Percentiles rank a stretch among this genome's conserved stretches.
phyloP scores from a whole-genome alignment of 2,888 invertebrate species.

The Hirtodrosophila alboralis region DNA sequence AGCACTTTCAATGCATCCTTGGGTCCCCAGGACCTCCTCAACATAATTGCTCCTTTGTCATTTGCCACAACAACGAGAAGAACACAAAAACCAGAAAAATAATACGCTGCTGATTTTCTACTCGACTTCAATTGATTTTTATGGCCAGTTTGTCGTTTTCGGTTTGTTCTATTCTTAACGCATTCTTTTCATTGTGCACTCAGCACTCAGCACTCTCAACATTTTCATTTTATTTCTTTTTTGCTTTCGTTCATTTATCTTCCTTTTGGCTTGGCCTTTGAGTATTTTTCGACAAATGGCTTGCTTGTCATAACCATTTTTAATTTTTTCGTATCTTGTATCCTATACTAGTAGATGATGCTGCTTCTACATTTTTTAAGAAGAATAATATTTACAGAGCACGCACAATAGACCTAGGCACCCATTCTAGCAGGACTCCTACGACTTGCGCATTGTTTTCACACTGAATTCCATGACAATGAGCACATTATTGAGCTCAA shows the following conservation, averaged over 20 bases:
- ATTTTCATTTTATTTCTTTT: constrained; percentile 12
- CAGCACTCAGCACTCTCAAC: constrained; percentile 28
- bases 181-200: constrained; percentile 34
- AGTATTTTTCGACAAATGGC: constrained; percentile 69
- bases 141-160: constrained; percentile 49
- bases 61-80: constrained; percentile 60
- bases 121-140: constrained; percentile 76
- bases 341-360: too few relatives aligned
- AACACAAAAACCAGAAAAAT: constrained; percentile 33
- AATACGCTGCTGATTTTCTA: constrained; percentile 74
- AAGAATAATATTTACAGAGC: constrained; percentile 78
- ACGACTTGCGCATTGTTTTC: constrained; percentile 68
- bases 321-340: constrained; percentile 53
- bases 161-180: constrained; percentile 14
- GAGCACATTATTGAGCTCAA: constrained; percentile 67
- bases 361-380: constrained; percentile 62
- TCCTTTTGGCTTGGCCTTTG: constrained; percentile 36
- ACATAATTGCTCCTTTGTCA: constrained; percentile 74
- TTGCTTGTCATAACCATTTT: constrained; percentile 73
- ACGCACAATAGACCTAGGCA: constrained; percentile 66
- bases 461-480: constrained; percentile 72
- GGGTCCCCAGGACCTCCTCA: constrained; percentile 43
- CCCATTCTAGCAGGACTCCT: constrained; percentile 44
- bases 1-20: constrained; percentile 44
- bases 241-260: constrained; percentile 54